These are phyloP conservation scores for Enteromius paludinosus DNA, from an alignment of 2,797 vertebrate species.

Conservation along the genomic window DNA sequence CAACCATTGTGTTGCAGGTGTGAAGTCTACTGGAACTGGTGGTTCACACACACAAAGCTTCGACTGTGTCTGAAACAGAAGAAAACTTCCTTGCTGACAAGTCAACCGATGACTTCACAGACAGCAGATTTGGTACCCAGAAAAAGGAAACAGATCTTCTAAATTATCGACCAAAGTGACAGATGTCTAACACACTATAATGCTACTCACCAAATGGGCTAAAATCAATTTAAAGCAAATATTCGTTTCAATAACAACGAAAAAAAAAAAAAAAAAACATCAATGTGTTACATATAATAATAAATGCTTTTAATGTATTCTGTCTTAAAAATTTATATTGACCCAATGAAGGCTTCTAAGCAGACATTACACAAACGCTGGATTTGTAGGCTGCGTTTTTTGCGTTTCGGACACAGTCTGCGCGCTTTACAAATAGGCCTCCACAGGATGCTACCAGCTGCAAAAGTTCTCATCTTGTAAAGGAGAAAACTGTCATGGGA, in stretches of 20 bases:
- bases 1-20: neutral
- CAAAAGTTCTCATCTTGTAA: conserved; percentile 33
- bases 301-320: no score
- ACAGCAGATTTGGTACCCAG: neutral
- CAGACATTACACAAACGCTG: neutral
- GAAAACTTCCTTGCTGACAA: conserved; percentile 4
- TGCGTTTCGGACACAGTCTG: neutral
- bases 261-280: neutral
- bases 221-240: neutral
- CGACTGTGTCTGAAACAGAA: neutral
- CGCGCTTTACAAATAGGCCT: conserved; percentile 7
- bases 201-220: neutral
- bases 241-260: neutral
- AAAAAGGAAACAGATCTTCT: neutral
- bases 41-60: neutral
- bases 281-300: neutral
- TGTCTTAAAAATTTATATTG: neutral
- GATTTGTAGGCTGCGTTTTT: neutral
- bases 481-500: conserved; percentile 46
- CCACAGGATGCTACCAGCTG: conserved; percentile 15
- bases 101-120: neutral
- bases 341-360: neutral
- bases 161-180: neutral
- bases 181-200: neutral
- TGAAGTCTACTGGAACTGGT: conserved; percentile 1